Evolutionary conservation across 2,797 vertebrate genomes (phyloP).

Genomic region (Helostoma temminkii): DNA sequence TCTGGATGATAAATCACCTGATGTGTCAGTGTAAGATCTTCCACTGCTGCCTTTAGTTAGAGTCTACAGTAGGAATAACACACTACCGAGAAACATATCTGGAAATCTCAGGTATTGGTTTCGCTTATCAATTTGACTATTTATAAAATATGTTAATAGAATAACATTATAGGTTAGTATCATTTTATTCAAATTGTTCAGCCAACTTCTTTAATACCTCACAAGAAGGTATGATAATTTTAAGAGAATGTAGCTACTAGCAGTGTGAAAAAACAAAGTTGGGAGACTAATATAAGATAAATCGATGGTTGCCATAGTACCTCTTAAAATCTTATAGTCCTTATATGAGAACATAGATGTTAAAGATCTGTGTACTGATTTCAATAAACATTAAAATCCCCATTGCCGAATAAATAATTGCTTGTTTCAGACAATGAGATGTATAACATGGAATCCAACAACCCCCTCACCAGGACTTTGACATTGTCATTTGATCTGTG

Average conservation of each 20-base stretch:
- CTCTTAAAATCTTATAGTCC: too few relatives aligned
- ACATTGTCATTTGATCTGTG: conserved; percentile 41
- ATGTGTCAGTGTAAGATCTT: conserved; percentile 58
- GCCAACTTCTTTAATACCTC: neutral
- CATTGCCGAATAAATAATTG: conserved; percentile 27
- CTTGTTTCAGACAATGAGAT: conserved; percentile 23
- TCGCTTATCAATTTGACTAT: neutral
- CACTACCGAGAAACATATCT: conserved; percentile 20
- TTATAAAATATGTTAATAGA: neutral
- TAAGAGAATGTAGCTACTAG: too few relatives aligned
- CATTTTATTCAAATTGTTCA: conserved; percentile 1
- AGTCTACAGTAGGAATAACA: conserved; percentile 54
- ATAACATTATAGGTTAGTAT: neutral
- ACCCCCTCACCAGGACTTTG: conserved; percentile 19
- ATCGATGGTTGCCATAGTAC: too few relatives aligned
- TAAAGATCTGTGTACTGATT: conserved; percentile 4
- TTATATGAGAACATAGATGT: neutral
- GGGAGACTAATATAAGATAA: too few relatives aligned
- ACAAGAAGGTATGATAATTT: too few relatives aligned
- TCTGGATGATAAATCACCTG: conserved; percentile 69
- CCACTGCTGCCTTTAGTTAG: conserved; percentile 54
- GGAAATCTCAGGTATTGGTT: conserved; percentile 18
- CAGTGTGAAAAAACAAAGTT: too few relatives aligned
- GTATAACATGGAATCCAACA: conserved; percentile 43
- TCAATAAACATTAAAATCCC: conserved; percentile 13